Evolutionary conservation across 2,888 invertebrate genomes (phyloP), one percentile per base, ranked within the genome.

Genomic region (Ophioninae sp.): DNA sequence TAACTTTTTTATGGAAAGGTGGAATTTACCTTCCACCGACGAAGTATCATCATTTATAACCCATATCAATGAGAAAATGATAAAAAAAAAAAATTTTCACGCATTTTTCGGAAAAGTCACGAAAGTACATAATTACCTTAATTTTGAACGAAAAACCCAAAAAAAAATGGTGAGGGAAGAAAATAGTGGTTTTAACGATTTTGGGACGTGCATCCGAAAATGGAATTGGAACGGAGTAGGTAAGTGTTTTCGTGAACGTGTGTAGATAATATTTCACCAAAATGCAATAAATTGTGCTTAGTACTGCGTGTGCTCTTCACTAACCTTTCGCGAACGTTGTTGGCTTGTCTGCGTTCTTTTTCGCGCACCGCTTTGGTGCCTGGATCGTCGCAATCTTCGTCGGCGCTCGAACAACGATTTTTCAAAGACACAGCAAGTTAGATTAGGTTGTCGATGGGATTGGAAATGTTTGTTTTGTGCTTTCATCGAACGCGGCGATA

Each of bases 261-360:
- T 58, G 44, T 23, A 68, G 23, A 74, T 37, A 73, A 51, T 17
- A 74, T 79, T 61, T 39, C 61, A 74, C 68, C 68, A 90, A 89
- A 88, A 90, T 90, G 87, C 89, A 88, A 88, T 85, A 88, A 87
- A 88, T 88, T 90, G 91, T 90, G 90, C 80, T 73, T 80, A 83
- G 79, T 91, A 90, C 89, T 92, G 93, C 93, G 93, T 93, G 93
- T 93, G 92, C 93, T 93, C 81, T 84, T 56, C 94, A 95, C 95
- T 94, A 94, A 98, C 98, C 98, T 97, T 95, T 98, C 98, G 91
- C 99, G 95, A 89, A 98, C 98, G 95, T 99, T 99, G 95, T 99
- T 99, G 92, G 99, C 98, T 94, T 98, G 98, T 88, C 99, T 95
- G 90, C 99, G 95, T 94, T 99, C 97, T 94, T 97, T 96, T 95